Evolutionary conservation across 2,797 vertebrate genomes (phyloP).

Genomic region (Neoniphon sammara): DNA sequence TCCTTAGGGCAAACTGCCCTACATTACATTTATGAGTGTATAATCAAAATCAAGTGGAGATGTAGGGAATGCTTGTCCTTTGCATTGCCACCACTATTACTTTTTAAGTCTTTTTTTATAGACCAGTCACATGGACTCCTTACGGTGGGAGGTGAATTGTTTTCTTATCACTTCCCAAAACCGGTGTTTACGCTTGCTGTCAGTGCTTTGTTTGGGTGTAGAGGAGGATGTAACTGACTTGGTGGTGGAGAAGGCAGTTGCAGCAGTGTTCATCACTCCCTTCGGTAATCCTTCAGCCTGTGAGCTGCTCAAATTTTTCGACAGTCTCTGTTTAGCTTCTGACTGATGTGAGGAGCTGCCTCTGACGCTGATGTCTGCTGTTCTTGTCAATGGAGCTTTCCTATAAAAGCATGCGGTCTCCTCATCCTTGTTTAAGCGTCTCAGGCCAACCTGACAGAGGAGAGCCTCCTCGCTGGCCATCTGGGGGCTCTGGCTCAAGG

Average conservation of each 20-base stretch:
- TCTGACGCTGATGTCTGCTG: conserved; percentile 20
- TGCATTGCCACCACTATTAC: background rate
- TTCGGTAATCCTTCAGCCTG: conserved; percentile 22
- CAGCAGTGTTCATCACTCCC: conserved; percentile 8
- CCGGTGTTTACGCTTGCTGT: conserved; percentile 62
- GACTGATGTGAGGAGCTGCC: conserved; percentile 25
- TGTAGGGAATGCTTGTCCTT: background rate
- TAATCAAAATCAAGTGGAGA: background rate
- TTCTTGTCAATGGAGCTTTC: conserved; percentile 32
- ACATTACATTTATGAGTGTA: conserved; percentile 3
- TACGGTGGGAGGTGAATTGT: conserved; percentile 62
- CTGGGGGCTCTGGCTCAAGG: conserved; percentile 85
- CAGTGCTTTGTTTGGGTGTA: conserved; percentile 22
- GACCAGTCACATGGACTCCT: conserved; percentile 3
- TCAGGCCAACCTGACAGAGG: conserved; percentile 76
- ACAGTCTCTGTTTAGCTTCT: conserved; percentile 26
- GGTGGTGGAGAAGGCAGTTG: conserved; percentile 3
- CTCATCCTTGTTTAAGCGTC: conserved; percentile 49
- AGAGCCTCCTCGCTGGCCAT: conserved; percentile 86
- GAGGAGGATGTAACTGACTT: conserved; percentile 31
- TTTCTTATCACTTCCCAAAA: conserved; percentile 75
- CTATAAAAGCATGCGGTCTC: conserved; percentile 9
- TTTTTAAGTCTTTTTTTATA: background rate
- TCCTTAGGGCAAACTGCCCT: background rate
- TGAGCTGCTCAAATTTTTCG: conserved; percentile 36